A percentile compares a stretch with the other conserved stretches of the same genome.
Conservation (phyloP, 2,113 vertebrate genomes). For the Trematocara stigmaticum region DNA sequence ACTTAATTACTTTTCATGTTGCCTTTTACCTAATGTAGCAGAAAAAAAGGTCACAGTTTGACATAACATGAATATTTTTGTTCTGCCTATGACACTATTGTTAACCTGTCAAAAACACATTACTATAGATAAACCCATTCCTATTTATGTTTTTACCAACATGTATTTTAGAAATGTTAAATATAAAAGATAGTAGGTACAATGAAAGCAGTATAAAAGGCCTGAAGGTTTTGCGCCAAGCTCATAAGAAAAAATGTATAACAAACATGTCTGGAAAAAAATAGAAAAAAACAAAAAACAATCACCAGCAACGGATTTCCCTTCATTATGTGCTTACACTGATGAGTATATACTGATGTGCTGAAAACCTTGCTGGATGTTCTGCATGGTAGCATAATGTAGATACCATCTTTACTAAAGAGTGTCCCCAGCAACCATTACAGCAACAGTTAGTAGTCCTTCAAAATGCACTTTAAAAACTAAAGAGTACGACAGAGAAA, state of each 20-base stretch:
- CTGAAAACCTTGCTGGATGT: neutral
- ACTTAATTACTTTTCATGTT: neutral
- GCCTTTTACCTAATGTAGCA: neutral
- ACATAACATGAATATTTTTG: neutral
- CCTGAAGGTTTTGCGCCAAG: neutral
- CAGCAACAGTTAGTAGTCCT: neutral
- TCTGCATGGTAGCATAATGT: neutral
- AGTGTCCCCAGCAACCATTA: neutral
- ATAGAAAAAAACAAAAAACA: neutral
- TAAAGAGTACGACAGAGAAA: neutral
- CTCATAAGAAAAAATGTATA: neutral
- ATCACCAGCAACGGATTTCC: rapidly evolving
- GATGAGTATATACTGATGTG: neutral
- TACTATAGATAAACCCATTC: neutral
- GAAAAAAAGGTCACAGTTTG: neutral
- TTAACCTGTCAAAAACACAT: neutral
- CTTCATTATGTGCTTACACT: neutral
- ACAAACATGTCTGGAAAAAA: neutral
- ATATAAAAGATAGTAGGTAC: neutral
- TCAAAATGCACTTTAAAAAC: neutral
- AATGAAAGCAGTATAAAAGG: neutral
- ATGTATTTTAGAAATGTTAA: neutral
- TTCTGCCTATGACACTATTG: neutral
- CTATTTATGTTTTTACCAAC: neutral
- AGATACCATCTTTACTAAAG: rapidly evolving